Conservation (phyloP, 2,888 invertebrate genomes). For the Pristionchus exspectatus region DNA sequence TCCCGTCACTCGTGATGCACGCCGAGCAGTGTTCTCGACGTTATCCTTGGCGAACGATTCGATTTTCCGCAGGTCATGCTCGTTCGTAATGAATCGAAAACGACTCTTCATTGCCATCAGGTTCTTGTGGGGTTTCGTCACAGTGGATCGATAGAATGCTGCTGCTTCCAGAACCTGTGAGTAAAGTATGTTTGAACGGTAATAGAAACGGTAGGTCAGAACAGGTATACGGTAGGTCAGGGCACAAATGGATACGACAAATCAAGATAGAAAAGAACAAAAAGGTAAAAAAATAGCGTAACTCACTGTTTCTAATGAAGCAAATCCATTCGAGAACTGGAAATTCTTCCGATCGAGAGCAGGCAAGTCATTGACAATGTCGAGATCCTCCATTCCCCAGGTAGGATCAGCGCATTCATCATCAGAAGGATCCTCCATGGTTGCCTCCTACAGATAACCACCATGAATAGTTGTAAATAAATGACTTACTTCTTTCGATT, state of each 20-base stretch:
- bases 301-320: not conserved
- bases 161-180: not conserved
- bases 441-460: too few relatives aligned
- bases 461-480: too few relatives aligned
- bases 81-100: conserved; percentile 13
- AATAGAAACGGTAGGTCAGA: not conserved
- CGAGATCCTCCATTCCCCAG: not conserved
- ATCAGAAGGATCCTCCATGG: not conserved
- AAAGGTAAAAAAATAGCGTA: not conserved
- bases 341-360: not conserved
- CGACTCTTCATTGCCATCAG: not conserved
- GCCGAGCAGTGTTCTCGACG: not conserved
- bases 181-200: not conserved
- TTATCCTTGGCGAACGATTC: not conserved
- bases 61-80: not conserved
- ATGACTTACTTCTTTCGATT: not conserved
- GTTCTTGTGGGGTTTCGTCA: not conserved
- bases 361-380: not conserved
- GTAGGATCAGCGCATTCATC: not conserved
- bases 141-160: not conserved
- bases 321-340: conserved; percentile 1
- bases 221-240: not conserved
- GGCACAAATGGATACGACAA: too few relatives aligned
- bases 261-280: too few relatives aligned
- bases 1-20: not conserved